Percentiles rank a stretch among this genome's conserved stretches.
These are phyloP conservation scores for Galleria mellonella DNA, from an alignment of 1,140 invertebrate species.

Conservation along the genomic window DNA sequence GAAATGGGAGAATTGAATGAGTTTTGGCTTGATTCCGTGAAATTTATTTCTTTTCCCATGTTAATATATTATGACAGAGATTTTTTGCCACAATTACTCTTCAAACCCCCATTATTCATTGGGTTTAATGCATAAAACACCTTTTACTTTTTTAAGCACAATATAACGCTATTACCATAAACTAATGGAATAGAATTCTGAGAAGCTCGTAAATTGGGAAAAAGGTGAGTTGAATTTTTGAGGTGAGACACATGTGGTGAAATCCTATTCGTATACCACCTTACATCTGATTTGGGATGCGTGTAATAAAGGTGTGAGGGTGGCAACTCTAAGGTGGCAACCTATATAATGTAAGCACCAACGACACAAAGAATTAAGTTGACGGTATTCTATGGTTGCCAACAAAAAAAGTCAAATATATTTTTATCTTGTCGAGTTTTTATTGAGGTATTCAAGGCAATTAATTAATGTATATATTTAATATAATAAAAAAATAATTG, in stretches of 20 bases:
- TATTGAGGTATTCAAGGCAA: no score
- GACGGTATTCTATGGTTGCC: no score
- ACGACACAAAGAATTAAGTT: no score
- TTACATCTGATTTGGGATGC: constrained; percentile 15
- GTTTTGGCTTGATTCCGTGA: constrained; percentile 19
- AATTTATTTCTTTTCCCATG: constrained; percentile 21
- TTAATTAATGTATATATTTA: no score
- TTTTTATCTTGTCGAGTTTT: no score
- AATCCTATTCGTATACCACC: constrained; percentile 12
- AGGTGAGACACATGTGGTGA: constrained; percentile 16
- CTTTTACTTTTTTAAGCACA: background rate
- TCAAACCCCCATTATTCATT: background rate
- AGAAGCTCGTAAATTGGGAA: constrained; percentile 18
- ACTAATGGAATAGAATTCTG: constrained; percentile 11
- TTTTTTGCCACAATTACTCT: constrained; percentile 1
- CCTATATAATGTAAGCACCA: no score
- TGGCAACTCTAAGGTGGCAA: background rate
- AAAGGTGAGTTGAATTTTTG: constrained; percentile 18
- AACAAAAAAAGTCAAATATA: no score
- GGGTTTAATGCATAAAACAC: background rate
- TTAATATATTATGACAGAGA: constrained; percentile 14
- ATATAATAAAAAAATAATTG: no score
- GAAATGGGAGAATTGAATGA: constrained; percentile 43
- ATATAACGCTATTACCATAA: constrained; percentile 6
- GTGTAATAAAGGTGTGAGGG: constrained; percentile 8